Conservation (phyloP, 2,797 vertebrate genomes). For the Falco novaeseelandiae region DNA sequence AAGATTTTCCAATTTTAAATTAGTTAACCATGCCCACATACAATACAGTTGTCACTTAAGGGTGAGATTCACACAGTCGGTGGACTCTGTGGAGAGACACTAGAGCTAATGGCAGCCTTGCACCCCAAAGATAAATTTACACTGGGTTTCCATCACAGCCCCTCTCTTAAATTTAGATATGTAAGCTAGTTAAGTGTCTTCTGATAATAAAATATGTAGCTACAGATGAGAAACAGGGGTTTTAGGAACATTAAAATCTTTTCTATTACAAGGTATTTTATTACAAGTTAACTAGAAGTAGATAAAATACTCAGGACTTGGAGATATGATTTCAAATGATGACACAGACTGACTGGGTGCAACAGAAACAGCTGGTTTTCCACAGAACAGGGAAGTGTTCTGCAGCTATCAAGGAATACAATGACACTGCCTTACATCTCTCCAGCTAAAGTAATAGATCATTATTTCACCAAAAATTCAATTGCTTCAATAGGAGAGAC, state of each 20-base stretch:
- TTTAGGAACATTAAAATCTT: neutral
- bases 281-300: neutral
- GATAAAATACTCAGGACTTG: neutral
- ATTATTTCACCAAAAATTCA: neutral
- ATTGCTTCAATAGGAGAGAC: neutral
- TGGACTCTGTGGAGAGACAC: neutral
- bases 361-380: neutral
- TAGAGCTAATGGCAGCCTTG: neutral
- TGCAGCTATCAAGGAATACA: neutral
- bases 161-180: neutral
- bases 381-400: neutral
- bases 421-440: neutral
- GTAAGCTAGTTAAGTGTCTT: neutral
- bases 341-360: neutral
- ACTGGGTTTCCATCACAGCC: neutral
- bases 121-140: neutral
- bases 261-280: neutral
- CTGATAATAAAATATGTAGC: neutral
- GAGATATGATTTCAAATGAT: neutral
- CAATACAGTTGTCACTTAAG: neutral
- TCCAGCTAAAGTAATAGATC: neutral
- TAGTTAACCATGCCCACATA: neutral
- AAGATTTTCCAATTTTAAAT: neutral
- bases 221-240: neutral
- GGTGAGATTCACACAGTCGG: neutral